Evolutionary conservation across 2,888 invertebrate genomes (phyloP).

Genomic region (Oscheius sp.): DNA sequence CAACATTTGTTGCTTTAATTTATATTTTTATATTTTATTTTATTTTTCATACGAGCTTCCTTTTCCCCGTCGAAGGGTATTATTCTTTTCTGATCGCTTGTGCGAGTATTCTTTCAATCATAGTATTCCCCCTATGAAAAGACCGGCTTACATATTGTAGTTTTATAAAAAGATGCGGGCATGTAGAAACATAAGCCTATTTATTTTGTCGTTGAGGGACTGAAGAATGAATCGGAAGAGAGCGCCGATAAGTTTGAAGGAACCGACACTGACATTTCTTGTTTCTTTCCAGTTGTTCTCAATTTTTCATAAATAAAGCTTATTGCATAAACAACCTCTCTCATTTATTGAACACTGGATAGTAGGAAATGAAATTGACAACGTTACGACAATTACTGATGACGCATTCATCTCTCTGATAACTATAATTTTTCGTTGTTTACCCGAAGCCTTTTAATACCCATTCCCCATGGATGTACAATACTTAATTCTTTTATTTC

Average conservation of each 20-base stretch:
- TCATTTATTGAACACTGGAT: no score
- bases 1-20: constrained; percentile 16
- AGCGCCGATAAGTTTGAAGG: no score
- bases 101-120: constrained; percentile 16
- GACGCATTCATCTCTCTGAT: no score
- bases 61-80: constrained; percentile 10
- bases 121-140: constrained; percentile 9
- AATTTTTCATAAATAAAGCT: neutral
- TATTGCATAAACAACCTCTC: neutral
- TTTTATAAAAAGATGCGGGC: neutral
- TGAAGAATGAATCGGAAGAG: no score
- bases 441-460: no score
- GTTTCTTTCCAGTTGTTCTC: neutral
- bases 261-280: no score
- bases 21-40: neutral
- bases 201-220: no score
- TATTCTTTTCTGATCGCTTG: constrained; percentile 4
- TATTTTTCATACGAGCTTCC: constrained; percentile 25
- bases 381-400: no score
- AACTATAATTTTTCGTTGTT: no score
- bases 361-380: no score
- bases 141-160: constrained; percentile 11
- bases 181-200: neutral
- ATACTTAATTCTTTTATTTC: no score
- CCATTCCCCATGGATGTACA: no score